These are phyloP conservation scores for Anseranas semipalmata DNA, from an alignment of 2,113 vertebrate species.

Conservation along the genomic window DNA sequence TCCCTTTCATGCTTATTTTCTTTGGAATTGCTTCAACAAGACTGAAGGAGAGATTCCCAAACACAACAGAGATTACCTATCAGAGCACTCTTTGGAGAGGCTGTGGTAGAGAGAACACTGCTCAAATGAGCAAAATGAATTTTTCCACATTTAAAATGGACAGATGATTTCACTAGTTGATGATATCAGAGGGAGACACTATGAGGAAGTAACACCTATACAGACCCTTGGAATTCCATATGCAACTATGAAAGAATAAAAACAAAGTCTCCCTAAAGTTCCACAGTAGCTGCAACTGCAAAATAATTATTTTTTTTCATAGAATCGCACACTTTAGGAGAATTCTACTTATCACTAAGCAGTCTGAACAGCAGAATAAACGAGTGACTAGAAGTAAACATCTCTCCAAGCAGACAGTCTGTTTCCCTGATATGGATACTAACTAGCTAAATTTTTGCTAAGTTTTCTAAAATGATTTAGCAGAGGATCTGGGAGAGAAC, in stretches of 20 bases:
- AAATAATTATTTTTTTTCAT: background rate
- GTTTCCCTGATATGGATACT: background rate
- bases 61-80: background rate
- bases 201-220: background rate
- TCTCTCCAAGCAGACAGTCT: background rate
- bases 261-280: background rate
- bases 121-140: background rate
- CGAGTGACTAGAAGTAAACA: background rate
- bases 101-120: background rate
- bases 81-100: background rate
- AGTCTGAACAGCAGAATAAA: background rate
- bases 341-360: background rate
- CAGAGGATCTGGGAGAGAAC: background rate
- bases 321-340: background rate
- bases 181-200: background rate
- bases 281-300: background rate
- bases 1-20: background rate
- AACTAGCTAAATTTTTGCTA: background rate
- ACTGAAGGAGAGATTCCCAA: background rate
- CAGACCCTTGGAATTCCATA: background rate
- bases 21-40: background rate
- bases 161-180: background rate
- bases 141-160: background rate
- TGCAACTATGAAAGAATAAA: background rate
- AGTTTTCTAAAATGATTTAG: background rate